phyloP scores from a whole-genome alignment of 2,888 invertebrate species.

The Pardosa pseudoannulata region DNA sequence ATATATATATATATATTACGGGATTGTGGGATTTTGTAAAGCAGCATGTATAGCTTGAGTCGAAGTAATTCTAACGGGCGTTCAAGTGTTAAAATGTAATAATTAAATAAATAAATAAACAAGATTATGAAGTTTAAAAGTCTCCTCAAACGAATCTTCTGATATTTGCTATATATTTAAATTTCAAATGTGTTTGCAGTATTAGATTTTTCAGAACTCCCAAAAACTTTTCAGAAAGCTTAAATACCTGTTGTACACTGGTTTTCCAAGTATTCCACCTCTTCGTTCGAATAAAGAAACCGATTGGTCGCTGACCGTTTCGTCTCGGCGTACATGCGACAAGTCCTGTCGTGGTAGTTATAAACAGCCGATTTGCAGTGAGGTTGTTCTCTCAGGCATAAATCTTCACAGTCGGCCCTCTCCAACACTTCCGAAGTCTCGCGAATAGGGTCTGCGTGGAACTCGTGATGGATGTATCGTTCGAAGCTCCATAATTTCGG shows the following conservation, averaged over 20 bases:
- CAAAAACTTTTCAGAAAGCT: too few relatives aligned
- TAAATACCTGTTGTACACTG: slow-evolving; percentile 80
- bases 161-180: too few relatives aligned
- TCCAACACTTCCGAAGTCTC: slow-evolving; percentile 78
- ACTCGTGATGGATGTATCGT: slow-evolving; percentile 79
- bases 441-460: slow-evolving; percentile 79
- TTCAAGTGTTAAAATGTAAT: too few relatives aligned
- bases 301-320: slow-evolving; percentile 79
- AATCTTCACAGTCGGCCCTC: slow-evolving; percentile 79
- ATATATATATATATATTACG: too few relatives aligned
- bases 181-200: too few relatives aligned
- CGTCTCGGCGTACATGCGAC: slow-evolving; percentile 79
- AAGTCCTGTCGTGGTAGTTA: slow-evolving; percentile 78
- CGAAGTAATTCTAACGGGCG: too few relatives aligned
- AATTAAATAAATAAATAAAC: too few relatives aligned
- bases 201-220: too few relatives aligned
- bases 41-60: too few relatives aligned
- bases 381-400: slow-evolving; percentile 79
- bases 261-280: slow-evolving; percentile 81
- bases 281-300: slow-evolving; percentile 77
- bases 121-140: too few relatives aligned
- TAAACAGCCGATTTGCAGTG: slow-evolving; percentile 80
- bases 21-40: too few relatives aligned
- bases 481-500: slow-evolving; percentile 79
- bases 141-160: too few relatives aligned